Conservation (phyloP, 2,113 vertebrate genomes). For the Petrocephalus microphthalmus region DNA sequence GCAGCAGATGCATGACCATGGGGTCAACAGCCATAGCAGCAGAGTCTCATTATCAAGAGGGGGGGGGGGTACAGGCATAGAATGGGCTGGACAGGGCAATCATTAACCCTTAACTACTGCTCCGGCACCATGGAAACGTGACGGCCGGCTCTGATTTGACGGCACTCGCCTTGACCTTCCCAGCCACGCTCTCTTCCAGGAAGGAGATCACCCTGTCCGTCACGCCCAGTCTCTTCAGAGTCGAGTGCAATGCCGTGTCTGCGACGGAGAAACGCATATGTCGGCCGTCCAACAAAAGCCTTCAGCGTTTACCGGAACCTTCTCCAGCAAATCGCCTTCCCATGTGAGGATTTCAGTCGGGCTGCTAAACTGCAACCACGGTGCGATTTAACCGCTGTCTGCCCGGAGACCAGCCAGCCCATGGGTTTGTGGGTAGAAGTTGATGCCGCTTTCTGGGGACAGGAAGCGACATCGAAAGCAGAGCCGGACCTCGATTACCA, state of each 20-base stretch:
- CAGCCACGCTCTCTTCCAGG: conserved; percentile 65
- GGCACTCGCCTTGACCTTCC: conserved; percentile 67
- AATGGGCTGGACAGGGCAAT: neutral
- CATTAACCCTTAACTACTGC: neutral
- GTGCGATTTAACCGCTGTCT: neutral
- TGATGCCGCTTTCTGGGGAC: neutral
- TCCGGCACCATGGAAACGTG: neutral
- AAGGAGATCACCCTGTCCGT: conserved; percentile 70
- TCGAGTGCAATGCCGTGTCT: conserved; percentile 78
- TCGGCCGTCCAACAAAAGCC: neutral
- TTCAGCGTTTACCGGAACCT: neutral
- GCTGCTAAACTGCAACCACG: neutral
- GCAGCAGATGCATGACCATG: neutral
- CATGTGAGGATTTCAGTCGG: neutral
- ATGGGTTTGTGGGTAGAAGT: neutral
- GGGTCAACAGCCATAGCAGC: neutral
- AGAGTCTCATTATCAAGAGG: neutral
- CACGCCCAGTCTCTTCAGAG: conserved; percentile 71
- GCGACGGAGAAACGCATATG: conserved; percentile 11
- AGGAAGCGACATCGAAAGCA: neutral
- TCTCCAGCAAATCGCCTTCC: neutral
- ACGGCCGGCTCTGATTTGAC: neutral
- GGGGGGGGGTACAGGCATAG: neutral
- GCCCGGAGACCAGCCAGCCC: neutral
- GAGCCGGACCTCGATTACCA: neutral